Evolutionary conservation across 2,888 invertebrate genomes (phyloP), one percentile per base, ranked within the genome.

Genomic region (Tanytarsus gracilentus): DNA sequence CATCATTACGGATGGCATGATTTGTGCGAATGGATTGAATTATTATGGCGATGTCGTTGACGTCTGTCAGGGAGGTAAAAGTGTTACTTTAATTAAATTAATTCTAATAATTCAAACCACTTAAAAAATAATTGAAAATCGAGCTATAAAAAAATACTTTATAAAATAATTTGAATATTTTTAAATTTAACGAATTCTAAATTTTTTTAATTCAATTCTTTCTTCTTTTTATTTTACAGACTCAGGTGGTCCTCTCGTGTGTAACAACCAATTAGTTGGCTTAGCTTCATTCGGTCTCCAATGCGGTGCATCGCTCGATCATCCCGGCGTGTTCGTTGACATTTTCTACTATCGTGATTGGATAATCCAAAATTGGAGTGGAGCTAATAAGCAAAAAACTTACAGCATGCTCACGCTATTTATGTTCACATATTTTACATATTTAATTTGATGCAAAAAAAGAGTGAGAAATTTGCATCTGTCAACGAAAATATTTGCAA

Each of bases 231-330:
- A 33, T 18, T 3, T 18, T 53, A 36, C 27, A 58, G 89, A 91
- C 71, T 89, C 86, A 6, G 91, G 91, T 11, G 91, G 91, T 3
- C 91, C 91, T 0, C 73, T 92, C 26, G 80, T 88, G 71, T 68
- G 68, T 50, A 61, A 66, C 21, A 79, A 82, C 67, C 81, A 82
- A 67, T 74, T 86, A 68, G 76, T 86, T 3, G 92, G 91, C 1
- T 76, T 92, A 52, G 88, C 91, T 0, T 90, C 90, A 1, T 91
- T 87, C 86, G 91, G 91, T 14, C 78, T 85, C 29, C 78, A 82
- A 1, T 92, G 91, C 68, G 90, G 87, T 0, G 77, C 79, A 62
- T 79, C 83, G 8, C 21, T 58, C 18, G 77, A 77, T 9, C 79
- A 78, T 63, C 91, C 91, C 0, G 90, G 90, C 0, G 78, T 92